A percentile compares a stretch with the other conserved stretches of the same genome.
phyloP scores from a whole-genome alignment of 2,888 invertebrate species.

The Gastrophysa polygoni region DNA sequence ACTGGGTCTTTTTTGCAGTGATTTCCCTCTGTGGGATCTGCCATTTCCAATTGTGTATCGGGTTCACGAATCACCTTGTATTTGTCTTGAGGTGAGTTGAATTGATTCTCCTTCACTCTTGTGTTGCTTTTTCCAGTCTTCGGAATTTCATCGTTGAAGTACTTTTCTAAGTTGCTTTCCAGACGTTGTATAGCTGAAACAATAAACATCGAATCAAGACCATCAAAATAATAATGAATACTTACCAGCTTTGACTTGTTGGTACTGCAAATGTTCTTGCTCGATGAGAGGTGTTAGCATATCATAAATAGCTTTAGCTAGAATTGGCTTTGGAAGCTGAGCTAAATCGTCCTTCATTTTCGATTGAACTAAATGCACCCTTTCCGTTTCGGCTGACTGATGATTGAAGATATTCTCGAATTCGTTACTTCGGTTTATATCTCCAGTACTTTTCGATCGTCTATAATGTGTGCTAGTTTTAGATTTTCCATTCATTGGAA shows the following conservation, averaged over 20 bases:
- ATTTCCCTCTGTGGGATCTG: conserved; percentile 16
- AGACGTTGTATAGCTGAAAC: conserved; percentile 38
- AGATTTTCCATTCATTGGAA: neutral
- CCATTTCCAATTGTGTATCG: conserved; percentile 9
- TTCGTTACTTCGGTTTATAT: neutral
- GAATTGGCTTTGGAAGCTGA: conserved; percentile 18
- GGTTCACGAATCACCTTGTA: conserved; percentile 6
- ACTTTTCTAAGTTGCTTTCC: conserved; percentile 31
- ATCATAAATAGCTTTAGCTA: conserved; percentile 29
- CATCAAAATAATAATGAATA: neutral
- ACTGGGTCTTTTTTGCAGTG: conserved; percentile 14
- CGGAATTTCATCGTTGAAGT: neutral
- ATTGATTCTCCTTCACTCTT: neutral
- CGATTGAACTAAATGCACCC: too few relatives aligned
- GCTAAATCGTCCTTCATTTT: neutral
- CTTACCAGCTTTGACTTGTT: conserved; percentile 37
- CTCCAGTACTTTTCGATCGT: neutral
- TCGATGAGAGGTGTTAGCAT: conserved; percentile 38
- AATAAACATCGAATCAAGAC: neutral
- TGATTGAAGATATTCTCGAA: neutral
- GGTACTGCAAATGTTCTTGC: conserved; percentile 36
- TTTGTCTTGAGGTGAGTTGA: neutral
- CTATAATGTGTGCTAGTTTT: neutral
- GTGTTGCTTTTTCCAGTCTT: neutral
- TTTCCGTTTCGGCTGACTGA: neutral